These are phyloP conservation scores for Microctenopoma lineatum DNA, from an alignment of 2,797 vertebrate genomes.

Conservation along the genomic window DNA sequence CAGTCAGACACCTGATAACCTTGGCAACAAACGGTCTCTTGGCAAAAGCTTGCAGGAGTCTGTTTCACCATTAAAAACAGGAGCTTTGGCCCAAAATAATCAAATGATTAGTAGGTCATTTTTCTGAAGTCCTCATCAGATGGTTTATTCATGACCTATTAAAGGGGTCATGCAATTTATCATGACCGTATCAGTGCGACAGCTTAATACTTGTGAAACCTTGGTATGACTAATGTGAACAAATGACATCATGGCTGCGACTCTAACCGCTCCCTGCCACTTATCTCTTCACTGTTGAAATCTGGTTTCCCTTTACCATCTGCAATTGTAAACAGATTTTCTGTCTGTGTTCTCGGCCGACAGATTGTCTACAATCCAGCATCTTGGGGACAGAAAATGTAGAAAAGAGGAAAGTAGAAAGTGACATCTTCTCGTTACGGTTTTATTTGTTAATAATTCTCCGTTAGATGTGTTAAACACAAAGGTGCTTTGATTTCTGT, in stretches of 20 bases:
- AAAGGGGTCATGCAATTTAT: neutral
- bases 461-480: neutral
- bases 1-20: conserved; percentile 14
- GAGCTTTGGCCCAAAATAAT: neutral
- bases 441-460: neutral
- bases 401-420: no score
- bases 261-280: neutral
- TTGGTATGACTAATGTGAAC: neutral
- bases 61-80: neutral
- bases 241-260: neutral
- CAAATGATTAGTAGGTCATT: neutral
- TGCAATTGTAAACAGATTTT: neutral
- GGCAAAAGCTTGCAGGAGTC: conserved; percentile 28
- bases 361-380: neutral
- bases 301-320: neutral
- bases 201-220: neutral
- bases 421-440: neutral
- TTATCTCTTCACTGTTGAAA: neutral
- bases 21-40: conserved; percentile 19
- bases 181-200: no score
- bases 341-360: neutral
- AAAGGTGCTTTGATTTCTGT: no score
- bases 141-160: neutral
- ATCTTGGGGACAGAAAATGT: neutral
- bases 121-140: neutral